These are phyloP conservation scores for Drosophila ohnishii DNA, from an alignment of 1,140 invertebrate genomes.

Conservation along the genomic window DNA sequence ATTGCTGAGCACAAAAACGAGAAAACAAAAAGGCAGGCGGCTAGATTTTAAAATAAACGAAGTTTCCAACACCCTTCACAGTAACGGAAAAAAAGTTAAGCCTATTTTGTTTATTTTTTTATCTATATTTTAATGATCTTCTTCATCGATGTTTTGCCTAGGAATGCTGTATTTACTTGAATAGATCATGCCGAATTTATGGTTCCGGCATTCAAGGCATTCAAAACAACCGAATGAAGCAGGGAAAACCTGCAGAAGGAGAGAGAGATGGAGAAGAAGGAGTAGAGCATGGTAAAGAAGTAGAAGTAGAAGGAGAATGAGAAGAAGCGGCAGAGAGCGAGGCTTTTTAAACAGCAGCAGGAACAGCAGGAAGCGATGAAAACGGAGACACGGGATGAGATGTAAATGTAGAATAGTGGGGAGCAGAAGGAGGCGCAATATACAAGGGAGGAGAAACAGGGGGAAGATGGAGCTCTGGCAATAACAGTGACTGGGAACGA, in stretches of 20 bases:
- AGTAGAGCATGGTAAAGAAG: not conserved
- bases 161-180: not conserved
- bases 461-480: slow-evolving; percentile 30
- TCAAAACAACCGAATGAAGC: slow-evolving; percentile 26
- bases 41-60: slow-evolving; percentile 10
- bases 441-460: no score
- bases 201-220: not conserved
- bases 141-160: not conserved
- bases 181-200: not conserved
- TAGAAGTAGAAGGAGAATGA: not conserved
- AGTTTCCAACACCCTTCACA: slow-evolving; percentile 13
- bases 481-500: slow-evolving; percentile 57
- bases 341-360: slow-evolving; percentile 36
- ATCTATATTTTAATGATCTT: not conserved
- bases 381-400: slow-evolving; percentile 8
- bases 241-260: not conserved
- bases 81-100: not conserved
- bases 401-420: not conserved
- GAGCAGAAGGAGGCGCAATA: not conserved
- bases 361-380: slow-evolving; percentile 49
- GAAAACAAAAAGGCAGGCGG: slow-evolving; percentile 28
- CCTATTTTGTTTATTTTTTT: not conserved
- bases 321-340: slow-evolving; percentile 1
- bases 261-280: not conserved
- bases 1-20: slow-evolving; percentile 49